Evolutionary conservation across 2,888 invertebrate species (phyloP), one percentile per base, ranked within the genome.

Genomic region (Lepas anatifera): DNA sequence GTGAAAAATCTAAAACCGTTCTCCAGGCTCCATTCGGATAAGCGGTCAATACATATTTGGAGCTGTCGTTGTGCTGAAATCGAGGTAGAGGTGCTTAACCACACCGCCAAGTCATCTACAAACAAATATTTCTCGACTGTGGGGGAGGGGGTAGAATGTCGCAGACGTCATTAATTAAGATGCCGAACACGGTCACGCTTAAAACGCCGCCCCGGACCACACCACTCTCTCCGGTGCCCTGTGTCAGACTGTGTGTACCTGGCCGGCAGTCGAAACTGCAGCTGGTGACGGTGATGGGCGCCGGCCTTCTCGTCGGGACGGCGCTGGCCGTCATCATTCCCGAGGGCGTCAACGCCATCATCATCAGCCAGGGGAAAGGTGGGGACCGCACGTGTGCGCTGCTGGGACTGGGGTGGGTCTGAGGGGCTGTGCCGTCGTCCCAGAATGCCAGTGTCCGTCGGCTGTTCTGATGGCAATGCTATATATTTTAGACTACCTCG

Each of bases 301-400:
- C 99, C 11, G 99, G 99, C 1, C 84, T 99, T 11, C 84, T 99
- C 1, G 96, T 99, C 1, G 99, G 99, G 2, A 98, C 99, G 39
- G 97, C 99, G 0, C 81, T 99, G 43, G 92, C 95, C 8, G 98
- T 99, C 0, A 99, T 99, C 70, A 97, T 99, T 75, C 99, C 99
- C 0, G 99, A 99, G 82, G 99, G 99, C 10, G 92, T 99, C n/a
- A 85, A 95, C 71, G 87, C 92, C 0, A 78, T 94, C 68, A 87
- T 83, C 72, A 32, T 35, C 22, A 18, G 22, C 32, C 27, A 32
- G 10, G 22, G 22, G 1, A 68, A 29, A 46, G 41, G 50, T 50
- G 4, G 22, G 64, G 69, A n/a, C n/a, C n/a, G n/a, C n/a, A n/a
- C n/a, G n/a, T n/a, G n/a, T n/a, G n/a, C n/a, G n/a, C n/a, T n/a